Base-by-base conservation (phyloP, 2,113 vertebrate species). In the Diphyllodes magnificus region DNA sequence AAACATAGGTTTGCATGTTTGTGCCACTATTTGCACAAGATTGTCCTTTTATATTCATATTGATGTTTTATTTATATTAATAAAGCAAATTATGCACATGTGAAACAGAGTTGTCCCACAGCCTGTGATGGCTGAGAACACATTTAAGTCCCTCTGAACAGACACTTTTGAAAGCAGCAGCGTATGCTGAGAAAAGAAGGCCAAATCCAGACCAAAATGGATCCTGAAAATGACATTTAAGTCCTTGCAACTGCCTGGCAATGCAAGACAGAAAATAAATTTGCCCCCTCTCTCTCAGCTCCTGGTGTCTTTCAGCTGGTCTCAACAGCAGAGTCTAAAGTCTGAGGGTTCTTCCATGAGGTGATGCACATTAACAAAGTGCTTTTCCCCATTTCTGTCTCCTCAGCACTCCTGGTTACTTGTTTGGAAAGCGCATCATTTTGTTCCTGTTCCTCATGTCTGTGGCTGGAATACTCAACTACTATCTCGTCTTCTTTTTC, bases 361-460 rank as follows among this genome's bases (percentile, higher is more conserved):
- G 28, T 60, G 63, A 72, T 3, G 2, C 11, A 40, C 4, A 1
- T 22, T 91, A 64, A 91, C 2, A 2, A 70, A 59, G 60, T 82
- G 30, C 65, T 86, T 88, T 45, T 37, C 50, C 40, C 30, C 40
- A 16, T 86, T 83, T 90, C 49, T 96, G n/a, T 93, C 83, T 91
- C 96, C 79, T 50, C 91, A 99, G 99, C 97, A 99, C 98, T 27
- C 99, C 99, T 1, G 99, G 99, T 37, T 99, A 98, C 97, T 96
- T 99, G 82, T 99, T 99, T 92, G 99, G 99, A 82, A 99, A 99
- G 50, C 99, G 99, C 15, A 97, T 99, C 86, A 98, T 99, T 71
- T 90, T 96, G 78, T 99, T 99, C 97, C 98, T 99, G 93, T 97
- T 98, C 92, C 95, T 99, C 82, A 99, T 99, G 99, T 98, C 98